Conservation (phyloP, 2,888 invertebrate species). For the Embidobia sp. region DNA sequence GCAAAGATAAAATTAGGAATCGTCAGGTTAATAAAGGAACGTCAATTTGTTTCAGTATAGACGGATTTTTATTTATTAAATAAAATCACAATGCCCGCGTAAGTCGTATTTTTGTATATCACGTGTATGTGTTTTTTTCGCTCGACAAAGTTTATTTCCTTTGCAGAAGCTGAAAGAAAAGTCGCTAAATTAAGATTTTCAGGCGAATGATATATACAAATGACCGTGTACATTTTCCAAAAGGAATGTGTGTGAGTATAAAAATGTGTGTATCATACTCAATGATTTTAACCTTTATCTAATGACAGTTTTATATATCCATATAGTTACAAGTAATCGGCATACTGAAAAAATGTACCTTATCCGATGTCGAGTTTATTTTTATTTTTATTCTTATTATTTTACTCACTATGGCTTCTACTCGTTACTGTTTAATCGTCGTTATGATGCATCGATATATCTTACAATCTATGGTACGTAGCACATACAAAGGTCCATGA, state of each 20-base stretch:
- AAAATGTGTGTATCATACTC: conserved; percentile 65
- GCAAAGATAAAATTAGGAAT: too few species aligned
- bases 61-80: conserved; percentile 73
- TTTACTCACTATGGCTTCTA: conserved; percentile 68
- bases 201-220: conserved; percentile 68
- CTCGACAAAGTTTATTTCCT: conserved; percentile 65
- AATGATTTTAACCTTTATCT: conserved; percentile 64
- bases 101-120: conserved; percentile 73
- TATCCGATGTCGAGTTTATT: conserved; percentile 59
- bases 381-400: too few species aligned
- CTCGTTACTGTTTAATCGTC: conserved; percentile 69
- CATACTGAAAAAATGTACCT: conserved; percentile 66
- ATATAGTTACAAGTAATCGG: conserved; percentile 67
- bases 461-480: conserved; percentile 66
- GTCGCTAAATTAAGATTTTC: conserved; percentile 60
- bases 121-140: conserved; percentile 69
- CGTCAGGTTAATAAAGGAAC: too few species aligned
- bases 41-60: conserved; percentile 66
- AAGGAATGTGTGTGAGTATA: conserved; percentile 66
- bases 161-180: conserved; percentile 65
- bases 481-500: conserved; percentile 64
- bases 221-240: conserved; percentile 67
- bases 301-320: conserved; percentile 66
- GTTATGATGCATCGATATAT: conserved; percentile 69
- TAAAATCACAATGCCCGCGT: conserved; percentile 73